Base-by-base conservation (phyloP, 2,888 invertebrate species). In the Poecilobothrus nobilitatus region DNA sequence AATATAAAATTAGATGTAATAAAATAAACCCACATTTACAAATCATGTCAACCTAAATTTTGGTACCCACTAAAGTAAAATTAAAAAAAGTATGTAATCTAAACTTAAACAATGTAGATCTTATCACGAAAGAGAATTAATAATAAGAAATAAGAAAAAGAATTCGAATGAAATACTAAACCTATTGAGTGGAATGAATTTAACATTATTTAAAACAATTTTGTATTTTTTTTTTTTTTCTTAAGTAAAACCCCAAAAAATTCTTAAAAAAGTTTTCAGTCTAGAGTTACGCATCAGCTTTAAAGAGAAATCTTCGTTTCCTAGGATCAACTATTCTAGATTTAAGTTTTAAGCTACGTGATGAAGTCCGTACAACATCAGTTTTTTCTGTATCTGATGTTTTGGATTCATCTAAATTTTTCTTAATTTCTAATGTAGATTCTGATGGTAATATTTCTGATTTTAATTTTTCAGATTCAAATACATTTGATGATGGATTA, bases 301-400 rank as follows among this genome's bases (percentile, higher is more conserved):
- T 78, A 74, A 81, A 81, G n/a, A 82, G 76, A 73, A 81, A 82
- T 66, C 81, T 78, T 68, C 84, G 81, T 71, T 84, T 83, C 67
- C 84, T 81, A 21, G 84, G 81, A 73, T 84, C 81, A 74, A 82
- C 78, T 69, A 78, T 77, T 71, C 79, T 80, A 66, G 79, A 78
- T 72, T 82, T 78, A 34, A 80, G 80, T 69, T 83, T 78, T 6
- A 82, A 79, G 73, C 81, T 81, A 68, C 81, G 73, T 67, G 80
- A 80, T 34, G 83, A 81, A 67, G 81, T 78, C 68, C 80, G 79
- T 72, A 83, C 80, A 67, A 81, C 79, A 73, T 74, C 70, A 27
- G 63, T 64, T 21, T 69, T 44, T 81, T 81, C 27, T 81, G 82
- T 20, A 79, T 78, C 73, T 79, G 81, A 73, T 81, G 81, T 69